Conservation (phyloP, 2,113 vertebrate genomes). For the Lepus americanus region DNA sequence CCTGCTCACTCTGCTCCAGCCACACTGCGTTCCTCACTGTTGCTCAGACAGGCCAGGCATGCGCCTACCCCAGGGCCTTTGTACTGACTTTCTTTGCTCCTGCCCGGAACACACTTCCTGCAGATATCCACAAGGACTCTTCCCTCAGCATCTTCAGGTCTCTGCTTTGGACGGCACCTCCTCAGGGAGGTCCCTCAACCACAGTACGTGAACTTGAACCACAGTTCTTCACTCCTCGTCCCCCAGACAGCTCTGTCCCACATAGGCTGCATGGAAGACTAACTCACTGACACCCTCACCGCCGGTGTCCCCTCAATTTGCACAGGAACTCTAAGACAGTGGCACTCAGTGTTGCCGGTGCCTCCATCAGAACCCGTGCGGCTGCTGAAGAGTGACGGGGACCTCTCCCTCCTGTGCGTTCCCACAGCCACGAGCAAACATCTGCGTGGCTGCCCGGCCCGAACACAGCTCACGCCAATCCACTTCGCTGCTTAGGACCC, state of each 20-base stretch:
- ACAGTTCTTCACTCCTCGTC: not conserved
- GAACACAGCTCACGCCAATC: not conserved
- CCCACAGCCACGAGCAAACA: not conserved
- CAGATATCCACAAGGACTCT: not conserved
- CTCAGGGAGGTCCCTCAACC: not conserved
- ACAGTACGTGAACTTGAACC: not conserved
- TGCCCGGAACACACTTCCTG: not conserved
- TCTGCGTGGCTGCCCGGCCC: not conserved
- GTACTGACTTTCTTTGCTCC: not conserved
- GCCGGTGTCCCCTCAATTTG: not conserved
- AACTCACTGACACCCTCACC: not conserved
- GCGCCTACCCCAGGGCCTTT: constrained; percentile 31
- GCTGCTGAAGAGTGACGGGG: not conserved
- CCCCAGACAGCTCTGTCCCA: not conserved
- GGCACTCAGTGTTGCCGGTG: not conserved
- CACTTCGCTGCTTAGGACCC: not conserved
- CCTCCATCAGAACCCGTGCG: not conserved
- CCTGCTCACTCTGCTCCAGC: not conserved
- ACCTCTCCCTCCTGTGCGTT: not conserved
- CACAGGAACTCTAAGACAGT: not conserved
- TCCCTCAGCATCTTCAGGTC: not conserved
- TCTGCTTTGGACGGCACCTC: not conserved
- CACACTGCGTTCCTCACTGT: not conserved
- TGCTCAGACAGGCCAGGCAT: not conserved
- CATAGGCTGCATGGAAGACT: not conserved